phyloP scores from a whole-genome alignment of 2,888 invertebrate genomes.

The Noctua fimbriata region DNA sequence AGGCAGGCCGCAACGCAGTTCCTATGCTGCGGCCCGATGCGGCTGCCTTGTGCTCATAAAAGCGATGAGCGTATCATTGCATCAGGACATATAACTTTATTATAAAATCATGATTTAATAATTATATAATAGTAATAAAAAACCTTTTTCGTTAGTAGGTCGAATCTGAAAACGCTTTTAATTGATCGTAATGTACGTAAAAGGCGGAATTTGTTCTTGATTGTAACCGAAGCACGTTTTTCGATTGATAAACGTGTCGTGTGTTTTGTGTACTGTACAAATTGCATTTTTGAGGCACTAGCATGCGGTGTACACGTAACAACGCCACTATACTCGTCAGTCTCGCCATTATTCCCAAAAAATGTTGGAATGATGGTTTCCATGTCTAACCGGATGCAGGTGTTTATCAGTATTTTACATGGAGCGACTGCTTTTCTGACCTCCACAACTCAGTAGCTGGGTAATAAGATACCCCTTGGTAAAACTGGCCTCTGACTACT shows the following conservation, averaged over 20 bases:
- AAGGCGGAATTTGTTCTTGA: slow-evolving; percentile 29
- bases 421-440: too few relatives aligned
- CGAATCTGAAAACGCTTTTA: slow-evolving; percentile 41
- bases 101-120: slow-evolving; percentile 24
- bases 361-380: too few relatives aligned
- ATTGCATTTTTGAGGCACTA: too few relatives aligned
- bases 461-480: too few relatives aligned
- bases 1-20: not conserved
- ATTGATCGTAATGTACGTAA: slow-evolving; percentile 27
- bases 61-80: slow-evolving; percentile 44
- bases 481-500: too few relatives aligned
- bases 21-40: not conserved
- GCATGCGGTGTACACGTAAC: too few relatives aligned
- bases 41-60: slow-evolving; percentile 18
- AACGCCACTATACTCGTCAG: too few relatives aligned
- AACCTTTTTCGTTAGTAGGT: slow-evolving; percentile 44
- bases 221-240: slow-evolving; percentile 8
- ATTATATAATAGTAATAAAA: slow-evolving; percentile 44
- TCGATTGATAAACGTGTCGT: not conserved
- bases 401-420: too few relatives aligned
- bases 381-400: too few relatives aligned
- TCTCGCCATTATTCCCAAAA: too few relatives aligned
- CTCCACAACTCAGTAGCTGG: too few relatives aligned
- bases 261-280: not conserved
- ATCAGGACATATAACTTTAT: slow-evolving; percentile 46